Evolutionary conservation across 2,797 vertebrate species (phyloP).

Genomic region (Dryobates pubescens): DNA sequence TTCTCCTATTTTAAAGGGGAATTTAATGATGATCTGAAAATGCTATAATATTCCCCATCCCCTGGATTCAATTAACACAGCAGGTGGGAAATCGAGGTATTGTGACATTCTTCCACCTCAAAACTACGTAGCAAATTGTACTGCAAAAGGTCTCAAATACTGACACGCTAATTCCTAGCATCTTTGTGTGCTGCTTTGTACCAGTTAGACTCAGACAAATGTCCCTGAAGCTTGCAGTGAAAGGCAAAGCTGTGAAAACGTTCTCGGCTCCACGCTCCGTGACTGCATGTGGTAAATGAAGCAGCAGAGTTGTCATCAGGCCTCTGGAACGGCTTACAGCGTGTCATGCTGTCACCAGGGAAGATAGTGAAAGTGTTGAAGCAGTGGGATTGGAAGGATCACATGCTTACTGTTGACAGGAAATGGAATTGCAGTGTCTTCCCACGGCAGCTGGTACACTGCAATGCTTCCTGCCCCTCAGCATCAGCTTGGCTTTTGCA

Average conservation of each 20-base stretch:
- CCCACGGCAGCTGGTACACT: background rate
- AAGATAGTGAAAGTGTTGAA: constrained; percentile 10
- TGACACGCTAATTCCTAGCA: background rate
- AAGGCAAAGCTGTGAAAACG: constrained; percentile 26
- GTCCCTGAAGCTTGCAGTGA: background rate
- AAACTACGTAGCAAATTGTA: background rate
- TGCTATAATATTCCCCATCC: background rate
- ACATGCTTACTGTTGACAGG: background rate
- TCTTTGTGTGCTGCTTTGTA: background rate
- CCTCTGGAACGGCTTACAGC: constrained; percentile 1
- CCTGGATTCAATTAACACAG: constrained; percentile 11
- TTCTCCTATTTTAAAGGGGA: background rate
- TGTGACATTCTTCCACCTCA: constrained; percentile 15
- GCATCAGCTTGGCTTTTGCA: background rate
- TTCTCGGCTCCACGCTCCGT: background rate
- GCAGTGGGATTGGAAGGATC: background rate
- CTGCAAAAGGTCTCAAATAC: background rate
- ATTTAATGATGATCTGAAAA: constrained; percentile 20
- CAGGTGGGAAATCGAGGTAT: background rate
- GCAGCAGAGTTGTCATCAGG: background rate
- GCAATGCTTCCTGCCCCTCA: background rate
- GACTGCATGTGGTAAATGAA: background rate
- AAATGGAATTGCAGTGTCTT: background rate
- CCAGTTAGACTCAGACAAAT: background rate
- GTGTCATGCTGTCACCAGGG: background rate